Percentiles rank a stretch among this genome's conserved stretches.
Evolutionary conservation across 1,140 invertebrate species (phyloP).

Genomic region (Aphaenogaster floridana): DNA sequence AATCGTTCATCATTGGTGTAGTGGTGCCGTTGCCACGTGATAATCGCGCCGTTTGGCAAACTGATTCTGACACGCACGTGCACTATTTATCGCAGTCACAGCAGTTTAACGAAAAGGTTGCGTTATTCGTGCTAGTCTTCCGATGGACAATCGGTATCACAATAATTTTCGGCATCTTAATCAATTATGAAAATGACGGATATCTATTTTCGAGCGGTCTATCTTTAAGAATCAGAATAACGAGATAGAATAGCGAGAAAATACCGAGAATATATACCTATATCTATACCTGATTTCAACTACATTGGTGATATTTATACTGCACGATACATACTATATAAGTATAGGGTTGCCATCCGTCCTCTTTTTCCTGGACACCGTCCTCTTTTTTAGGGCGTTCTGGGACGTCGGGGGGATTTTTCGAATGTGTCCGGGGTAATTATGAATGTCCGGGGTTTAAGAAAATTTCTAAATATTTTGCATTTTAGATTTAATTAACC

Average conservation of each 20-base stretch:
- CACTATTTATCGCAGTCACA: background rate
- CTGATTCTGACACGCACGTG: slow-evolving; percentile 4
- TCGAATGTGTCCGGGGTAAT: too few relatives aligned
- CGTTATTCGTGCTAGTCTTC: background rate
- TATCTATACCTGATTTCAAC: background rate
- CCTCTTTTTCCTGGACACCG: too few relatives aligned
- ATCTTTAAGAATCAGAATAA: background rate
- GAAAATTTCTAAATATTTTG: too few relatives aligned
- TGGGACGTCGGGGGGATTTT: too few relatives aligned
- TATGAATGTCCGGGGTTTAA: too few relatives aligned
- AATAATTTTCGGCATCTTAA: background rate
- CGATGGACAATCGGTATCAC: background rate
- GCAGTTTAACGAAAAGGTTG: background rate
- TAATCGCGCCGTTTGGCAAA: slow-evolving; percentile 14
- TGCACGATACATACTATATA: background rate
- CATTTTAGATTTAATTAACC: too few relatives aligned
- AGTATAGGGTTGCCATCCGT: too few relatives aligned
- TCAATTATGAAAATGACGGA: background rate
- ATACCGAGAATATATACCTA: too few relatives aligned
- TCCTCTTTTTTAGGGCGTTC: too few relatives aligned
- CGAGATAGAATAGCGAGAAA: background rate
- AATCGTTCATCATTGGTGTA: background rate
- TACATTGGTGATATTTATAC: background rate
- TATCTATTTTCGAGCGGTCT: background rate
- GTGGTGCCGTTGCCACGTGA: slow-evolving; percentile 27